Percentiles rank a stretch among this genome's conserved stretches.
phyloP scores from a whole-genome alignment of 2,888 invertebrate genomes.

The Nephrocerus scutellatus region DNA sequence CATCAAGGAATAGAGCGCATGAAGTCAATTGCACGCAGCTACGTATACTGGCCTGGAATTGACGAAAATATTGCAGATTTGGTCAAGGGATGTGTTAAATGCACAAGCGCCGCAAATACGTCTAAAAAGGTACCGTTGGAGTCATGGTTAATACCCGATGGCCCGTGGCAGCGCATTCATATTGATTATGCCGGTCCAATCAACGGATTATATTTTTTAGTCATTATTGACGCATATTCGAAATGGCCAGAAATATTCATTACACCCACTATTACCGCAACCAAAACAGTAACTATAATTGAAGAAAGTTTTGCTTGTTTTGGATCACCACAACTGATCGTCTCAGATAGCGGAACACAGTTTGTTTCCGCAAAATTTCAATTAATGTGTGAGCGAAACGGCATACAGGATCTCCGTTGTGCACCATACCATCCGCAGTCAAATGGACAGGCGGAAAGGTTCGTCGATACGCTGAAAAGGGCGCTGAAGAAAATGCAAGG shows the following conservation, averaged over 20 bases:
- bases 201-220: slow-evolving; percentile 3
- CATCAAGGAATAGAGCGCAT: slow-evolving; percentile 1
- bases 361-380: no score
- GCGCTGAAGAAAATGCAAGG: no score
- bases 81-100: slow-evolving; percentile 22
- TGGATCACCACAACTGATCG: no score
- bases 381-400: no score
- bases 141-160: slow-evolving; percentile 23
- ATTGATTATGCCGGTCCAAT: slow-evolving; percentile 44
- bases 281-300: no score
- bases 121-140: slow-evolving; percentile 20
- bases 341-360: no score
- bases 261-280: no score
- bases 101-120: slow-evolving; percentile 23
- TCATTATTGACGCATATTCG: slow-evolving; percentile 15
- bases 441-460: no score
- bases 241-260: slow-evolving; percentile 18
- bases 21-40: slow-evolving; percentile 9
- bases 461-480: no score
- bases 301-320: no score
- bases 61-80: slow-evolving; percentile 26
- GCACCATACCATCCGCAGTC: no score
- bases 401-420: no score
- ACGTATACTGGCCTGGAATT: slow-evolving; percentile 30
- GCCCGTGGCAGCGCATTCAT: slow-evolving; percentile 40